These are phyloP conservation scores for Rhinatrema bivittatum DNA, from an alignment of 2,797 vertebrate species.

Conservation along the genomic window DNA sequence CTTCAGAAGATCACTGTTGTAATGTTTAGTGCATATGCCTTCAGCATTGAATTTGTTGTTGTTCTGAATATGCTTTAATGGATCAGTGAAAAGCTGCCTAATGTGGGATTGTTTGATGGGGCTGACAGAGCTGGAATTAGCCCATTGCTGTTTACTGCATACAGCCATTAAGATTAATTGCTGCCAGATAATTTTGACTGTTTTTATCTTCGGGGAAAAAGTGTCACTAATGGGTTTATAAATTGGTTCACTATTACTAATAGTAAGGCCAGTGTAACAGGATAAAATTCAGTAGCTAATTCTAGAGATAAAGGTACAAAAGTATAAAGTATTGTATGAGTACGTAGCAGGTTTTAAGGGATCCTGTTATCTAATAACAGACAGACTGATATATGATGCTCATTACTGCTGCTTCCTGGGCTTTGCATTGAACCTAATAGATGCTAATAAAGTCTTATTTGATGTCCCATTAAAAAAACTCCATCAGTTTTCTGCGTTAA, in stretches of 20 bases:
- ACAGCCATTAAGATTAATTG: slow-evolving; percentile 86
- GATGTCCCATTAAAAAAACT: slow-evolving; percentile 72
- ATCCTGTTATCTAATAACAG: slow-evolving; percentile 68
- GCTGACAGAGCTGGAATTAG: slow-evolving; percentile 84
- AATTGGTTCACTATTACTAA: slow-evolving; percentile 85
- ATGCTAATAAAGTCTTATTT: slow-evolving; percentile 77
- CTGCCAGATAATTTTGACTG: slow-evolving; percentile 84
- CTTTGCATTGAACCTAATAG: slow-evolving; percentile 70
- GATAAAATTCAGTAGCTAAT: slow-evolving; percentile 65
- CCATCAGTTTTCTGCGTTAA: slow-evolving; percentile 70
- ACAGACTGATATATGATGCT: slow-evolving; percentile 72
- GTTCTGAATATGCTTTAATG: slow-evolving; percentile 82
- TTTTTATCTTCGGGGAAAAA: slow-evolving; percentile 77
- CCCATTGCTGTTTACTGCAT: slow-evolving; percentile 85
- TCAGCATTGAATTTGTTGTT: slow-evolving; percentile 81
- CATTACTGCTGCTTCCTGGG: slow-evolving; percentile 66
- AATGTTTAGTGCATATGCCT: slow-evolving; percentile 80
- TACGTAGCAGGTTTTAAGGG: slow-evolving; percentile 65
- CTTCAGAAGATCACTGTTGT: slow-evolving; percentile 82
- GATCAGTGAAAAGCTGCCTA: slow-evolving; percentile 78
- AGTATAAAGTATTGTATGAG: slow-evolving; percentile 60
- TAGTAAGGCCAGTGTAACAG: slow-evolving; percentile 68
- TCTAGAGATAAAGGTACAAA: slow-evolving; percentile 72
- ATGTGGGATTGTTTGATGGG: slow-evolving; percentile 79
- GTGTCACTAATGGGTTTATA: slow-evolving; percentile 84